Conservation (phyloP, 2,113 vertebrate species). For the Periophthalmodon schlosseri region DNA sequence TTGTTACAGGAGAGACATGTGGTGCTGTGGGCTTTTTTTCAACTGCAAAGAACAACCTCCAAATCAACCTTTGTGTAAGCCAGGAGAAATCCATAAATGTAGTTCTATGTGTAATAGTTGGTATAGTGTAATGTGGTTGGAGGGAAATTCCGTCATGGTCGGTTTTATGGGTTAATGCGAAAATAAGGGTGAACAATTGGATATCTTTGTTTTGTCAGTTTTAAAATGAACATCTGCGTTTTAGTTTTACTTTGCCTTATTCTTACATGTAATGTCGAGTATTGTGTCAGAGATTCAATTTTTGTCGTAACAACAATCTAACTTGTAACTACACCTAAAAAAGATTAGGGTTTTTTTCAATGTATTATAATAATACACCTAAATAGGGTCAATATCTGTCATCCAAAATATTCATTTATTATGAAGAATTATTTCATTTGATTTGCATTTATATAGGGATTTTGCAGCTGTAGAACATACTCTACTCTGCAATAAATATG, state of each 20-base stretch:
- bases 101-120: slow-evolving; percentile 20
- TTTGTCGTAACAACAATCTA: too few relatives aligned
- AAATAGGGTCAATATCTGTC: background rate
- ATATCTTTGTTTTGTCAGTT: background rate
- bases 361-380: background rate
- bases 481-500: background rate
- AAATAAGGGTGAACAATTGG: background rate
- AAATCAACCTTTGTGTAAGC: slow-evolving; percentile 70
- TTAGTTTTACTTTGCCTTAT: too few relatives aligned
- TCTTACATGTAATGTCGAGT: too few relatives aligned
- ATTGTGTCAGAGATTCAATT: too few relatives aligned
- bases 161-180: too few relatives aligned
- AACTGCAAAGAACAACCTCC: slow-evolving; percentile 64
- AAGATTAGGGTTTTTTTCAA: background rate
- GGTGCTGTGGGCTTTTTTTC: slow-evolving; percentile 65
- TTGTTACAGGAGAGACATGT: slow-evolving; percentile 83
- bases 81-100: slow-evolving; percentile 52
- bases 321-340: too few relatives aligned
- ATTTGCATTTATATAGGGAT: background rate
- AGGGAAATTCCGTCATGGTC: slow-evolving; percentile 3
- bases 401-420: background rate
- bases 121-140: slow-evolving; percentile 7
- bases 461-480: background rate
- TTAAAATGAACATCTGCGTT: too few relatives aligned
- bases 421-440: background rate